Evolutionary conservation across 2,888 invertebrate genomes (phyloP), one percentile per base, ranked within the genome.

Genomic region (Toxonevra muliebris): DNA sequence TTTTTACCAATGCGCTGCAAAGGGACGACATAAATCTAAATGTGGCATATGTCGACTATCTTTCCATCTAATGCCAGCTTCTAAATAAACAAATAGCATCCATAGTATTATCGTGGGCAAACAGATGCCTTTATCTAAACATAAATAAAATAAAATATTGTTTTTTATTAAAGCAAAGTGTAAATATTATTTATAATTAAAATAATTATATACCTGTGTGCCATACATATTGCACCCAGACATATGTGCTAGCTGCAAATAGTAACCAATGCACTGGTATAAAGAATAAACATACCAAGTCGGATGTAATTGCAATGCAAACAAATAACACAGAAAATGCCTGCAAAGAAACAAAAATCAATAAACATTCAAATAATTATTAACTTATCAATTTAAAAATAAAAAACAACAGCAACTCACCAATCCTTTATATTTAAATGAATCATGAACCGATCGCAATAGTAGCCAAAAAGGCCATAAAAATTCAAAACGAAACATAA

Each of bases 171-270:
- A n/a, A 4, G 7, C 30, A 30, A 7, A 30, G 3, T 30, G 2
- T 30, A 30, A 4, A 30, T 30, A 30, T 30, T 30, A 30, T 30
- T 30, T 30, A 30, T 30, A 30, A 4, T 30, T 30, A 30, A 30
- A 2, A 30, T 30, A 30, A 30, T 4, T 30, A 30, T 30, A 66
- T 73, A 93, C 97, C 96, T 89, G 96, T 95, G 86, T 96, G 95
- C 97, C 97, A 98, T 75, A 97, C 95, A 86, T 96, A 97, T 87
- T 98, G 97, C 82, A 98, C 95, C 97, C 97, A 98, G 74, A 98
- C 97, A 87, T 98, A 98, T 81, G 97, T 97, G 87, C 97, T 97
- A 80, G 98, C 98, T 72, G 95, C 94, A 86, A 98, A 97, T 87
- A 98, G 96, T 84, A 97, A 89, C 93, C 97, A 97, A 86, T 97